These are phyloP conservation scores for Hippoglossus hippoglossus DNA, from an alignment of 2,797 vertebrate genomes.

Conservation along the genomic window DNA sequence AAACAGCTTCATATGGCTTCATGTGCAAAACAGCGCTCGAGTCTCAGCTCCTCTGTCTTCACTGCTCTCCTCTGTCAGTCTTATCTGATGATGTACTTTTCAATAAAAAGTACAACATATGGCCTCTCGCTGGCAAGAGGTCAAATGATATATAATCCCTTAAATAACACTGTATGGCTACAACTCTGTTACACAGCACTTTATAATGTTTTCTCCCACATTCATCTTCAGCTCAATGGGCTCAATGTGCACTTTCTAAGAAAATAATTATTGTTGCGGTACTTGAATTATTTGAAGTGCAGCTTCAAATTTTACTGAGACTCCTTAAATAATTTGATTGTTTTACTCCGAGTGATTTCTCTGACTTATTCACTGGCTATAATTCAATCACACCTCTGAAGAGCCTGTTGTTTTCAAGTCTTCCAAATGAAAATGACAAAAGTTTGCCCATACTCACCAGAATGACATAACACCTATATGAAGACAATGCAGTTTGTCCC, in stretches of 20 bases:
- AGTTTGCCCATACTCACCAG: no score
- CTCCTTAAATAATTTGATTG: background rate
- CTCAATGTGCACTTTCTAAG: no score
- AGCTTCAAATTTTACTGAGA: background rate
- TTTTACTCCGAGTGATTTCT: background rate
- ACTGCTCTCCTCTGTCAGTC: constrained; percentile 30
- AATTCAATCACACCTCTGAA: no score
- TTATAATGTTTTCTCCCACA: background rate
- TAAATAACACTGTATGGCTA: background rate
- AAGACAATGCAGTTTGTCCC: no score
- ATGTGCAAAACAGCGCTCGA: constrained; percentile 33
- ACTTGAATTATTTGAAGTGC: no score
- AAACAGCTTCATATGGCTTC: constrained; percentile 40
- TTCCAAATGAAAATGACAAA: no score
- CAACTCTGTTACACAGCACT: constrained; percentile 7
- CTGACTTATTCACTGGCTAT: background rate
- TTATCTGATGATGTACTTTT: constrained; percentile 51
- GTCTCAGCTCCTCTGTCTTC: constrained; percentile 27
- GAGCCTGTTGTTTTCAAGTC: no score
- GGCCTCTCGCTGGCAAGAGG: constrained; percentile 9
- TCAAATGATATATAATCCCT: constrained; percentile 1
- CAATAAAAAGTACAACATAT: constrained; percentile 40
- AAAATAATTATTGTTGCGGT: no score
- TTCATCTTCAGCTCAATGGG: background rate
- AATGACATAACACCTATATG: no score